Percentiles rank a stretch among this genome's conserved stretches.
phyloP scores from a whole-genome alignment of 1,140 invertebrate genomes.

The Akabosia matsudoensis region DNA sequence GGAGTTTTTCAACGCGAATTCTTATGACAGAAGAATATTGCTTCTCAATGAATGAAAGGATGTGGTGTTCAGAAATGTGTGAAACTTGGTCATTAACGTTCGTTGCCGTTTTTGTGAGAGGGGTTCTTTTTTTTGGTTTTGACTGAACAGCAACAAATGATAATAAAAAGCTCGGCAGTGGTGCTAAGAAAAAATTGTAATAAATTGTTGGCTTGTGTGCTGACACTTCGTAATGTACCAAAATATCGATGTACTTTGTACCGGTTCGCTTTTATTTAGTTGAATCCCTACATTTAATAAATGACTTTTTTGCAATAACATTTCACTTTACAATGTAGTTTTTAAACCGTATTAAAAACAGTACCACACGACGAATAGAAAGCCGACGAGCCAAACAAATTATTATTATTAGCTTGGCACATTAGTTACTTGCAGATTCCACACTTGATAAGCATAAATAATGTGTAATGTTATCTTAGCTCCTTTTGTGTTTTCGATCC shows the following conservation, averaged over 20 bases:
- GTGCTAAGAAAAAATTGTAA: not conserved
- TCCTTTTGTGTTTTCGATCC: not conserved
- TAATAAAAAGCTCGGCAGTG: not conserved
- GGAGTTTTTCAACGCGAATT: not conserved
- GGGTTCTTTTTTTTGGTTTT: not conserved
- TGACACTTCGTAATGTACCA: not conserved
- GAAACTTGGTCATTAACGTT: not conserved
- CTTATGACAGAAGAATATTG: not conserved
- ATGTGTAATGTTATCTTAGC: not conserved
- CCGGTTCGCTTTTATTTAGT: not conserved
- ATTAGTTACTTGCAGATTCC: not conserved
- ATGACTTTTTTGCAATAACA: not conserved
- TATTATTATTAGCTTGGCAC: not conserved
- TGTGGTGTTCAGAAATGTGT: constrained; percentile 18
- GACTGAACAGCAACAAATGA: constrained; percentile 2
- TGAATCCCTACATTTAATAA: not conserved
- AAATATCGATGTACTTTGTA: not conserved
- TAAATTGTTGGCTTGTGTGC: constrained; percentile 16
- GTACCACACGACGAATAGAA: not conserved
- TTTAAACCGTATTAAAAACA: not conserved
- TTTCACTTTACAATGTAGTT: not conserved
- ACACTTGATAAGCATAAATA: not conserved
- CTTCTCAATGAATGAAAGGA: not conserved
- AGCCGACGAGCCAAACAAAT: not conserved
- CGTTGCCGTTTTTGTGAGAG: not conserved